Conservation (phyloP, 2,113 vertebrate genomes). For the human (Homo sapiens) region DNA sequence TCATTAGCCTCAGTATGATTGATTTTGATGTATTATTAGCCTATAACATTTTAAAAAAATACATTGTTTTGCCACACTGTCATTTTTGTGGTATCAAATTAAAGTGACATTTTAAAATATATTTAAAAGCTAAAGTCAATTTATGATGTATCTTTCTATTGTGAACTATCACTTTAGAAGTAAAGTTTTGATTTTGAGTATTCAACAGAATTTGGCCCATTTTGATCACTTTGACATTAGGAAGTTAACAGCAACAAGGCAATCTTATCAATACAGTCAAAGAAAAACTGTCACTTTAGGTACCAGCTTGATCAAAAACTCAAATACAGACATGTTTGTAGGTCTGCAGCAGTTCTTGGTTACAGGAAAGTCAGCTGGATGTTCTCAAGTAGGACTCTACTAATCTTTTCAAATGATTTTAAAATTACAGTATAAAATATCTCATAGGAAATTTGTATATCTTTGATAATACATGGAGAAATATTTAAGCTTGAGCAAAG, state of each 20-base stretch:
- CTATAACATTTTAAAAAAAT: neutral
- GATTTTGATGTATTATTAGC: neutral
- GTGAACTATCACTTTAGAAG: neutral
- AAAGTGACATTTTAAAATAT: neutral
- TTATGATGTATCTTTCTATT: neutral
- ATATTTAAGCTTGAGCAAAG: neutral
- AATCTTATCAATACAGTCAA: neutral
- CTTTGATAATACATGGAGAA: neutral
- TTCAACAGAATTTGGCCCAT: neutral
- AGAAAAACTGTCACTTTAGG: neutral
- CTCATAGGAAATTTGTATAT: neutral
- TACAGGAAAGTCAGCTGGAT: neutral
- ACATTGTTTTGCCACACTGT: neutral
- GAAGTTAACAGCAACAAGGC: neutral
- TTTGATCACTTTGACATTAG: neutral
- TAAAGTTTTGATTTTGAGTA: neutral
- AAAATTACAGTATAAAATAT: neutral
- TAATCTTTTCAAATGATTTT: conserved; percentile 4
- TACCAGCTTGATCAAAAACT: neutral
- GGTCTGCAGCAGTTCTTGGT: neutral
- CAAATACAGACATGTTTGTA: neutral
- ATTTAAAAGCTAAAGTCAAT: conserved; percentile 32
- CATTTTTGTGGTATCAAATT: neutral
- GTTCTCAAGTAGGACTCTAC: neutral
- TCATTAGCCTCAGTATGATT: neutral